Evolutionary conservation across 2,888 invertebrate species (phyloP), one percentile per base, ranked within the genome.

Genomic region (Himalopsyche japonica): DNA sequence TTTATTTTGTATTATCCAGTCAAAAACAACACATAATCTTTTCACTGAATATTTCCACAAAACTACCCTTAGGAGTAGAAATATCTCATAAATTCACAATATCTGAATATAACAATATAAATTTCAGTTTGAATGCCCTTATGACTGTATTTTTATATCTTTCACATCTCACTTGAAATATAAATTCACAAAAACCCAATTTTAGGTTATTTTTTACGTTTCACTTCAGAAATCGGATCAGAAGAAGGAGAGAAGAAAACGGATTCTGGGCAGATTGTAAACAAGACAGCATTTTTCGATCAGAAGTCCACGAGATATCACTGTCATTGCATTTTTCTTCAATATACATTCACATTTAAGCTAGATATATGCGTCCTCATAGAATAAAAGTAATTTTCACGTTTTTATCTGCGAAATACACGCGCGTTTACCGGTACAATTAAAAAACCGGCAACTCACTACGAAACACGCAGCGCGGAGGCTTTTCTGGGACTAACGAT

Each of bases 401-500:
- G 57, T 34, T 80, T 80, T 83, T 83, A 47, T 76, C 76, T 34
- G 37, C 47, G 30, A 80, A 83, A 83, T 49, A 81, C 70, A 27
- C 70, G 70, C 70, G 70, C 70, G 70, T 30, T 70, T 70, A 70
- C 70, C 70, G 70, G 70, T 70, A 30, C 24, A 30, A 24, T 30
- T 30, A 70, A 70, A 70, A 70, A 70, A 70, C 70, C 70, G 70
- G 70, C 27, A 70, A 70, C 27, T 27, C 70, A 70, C 70, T 79
- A 76, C 47, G 37, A 77, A 64, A 32, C 81, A 12, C n/a, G 20
- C 81, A n/a, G 48, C 37, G 12, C 80, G 80, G 48, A 76, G 34
- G 78, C 30, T 81, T 80, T 49, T 76, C 81, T 84, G 57, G 43
- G 81, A 84, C 84, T 84, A 79, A 64, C n/a, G 82, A 48, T 64